Base-by-base conservation (phyloP, 2,888 invertebrate genomes). In the Noctua janthina region DNA sequence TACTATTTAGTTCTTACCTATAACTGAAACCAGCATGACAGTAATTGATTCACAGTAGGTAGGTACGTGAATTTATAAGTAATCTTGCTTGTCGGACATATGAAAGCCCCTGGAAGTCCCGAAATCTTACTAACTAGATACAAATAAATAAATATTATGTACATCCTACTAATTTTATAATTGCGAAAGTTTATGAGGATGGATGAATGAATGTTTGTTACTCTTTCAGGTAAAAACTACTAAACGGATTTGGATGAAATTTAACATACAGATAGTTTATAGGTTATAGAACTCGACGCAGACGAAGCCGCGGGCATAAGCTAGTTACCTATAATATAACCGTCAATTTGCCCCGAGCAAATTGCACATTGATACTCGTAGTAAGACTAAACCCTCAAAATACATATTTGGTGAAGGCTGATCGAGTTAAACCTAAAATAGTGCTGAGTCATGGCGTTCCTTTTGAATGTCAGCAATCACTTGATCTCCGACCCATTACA, bases 381-480 rank as follows among this genome's bases (percentile, higher is more conserved):
- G 2, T 11, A 66, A 20, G 15, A 43, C 23, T 51, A 10, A 17
- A 39, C 17, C 13, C 17, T n/a, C 51, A 29, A 64, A 46, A 78
- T 46, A 46, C 46, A 43, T 62, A 69, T 2, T 78, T 43, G 15
- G 2, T 17, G 8, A 62, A 29, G 8, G n/a, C 29, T 51, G 17
- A 7, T 59, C 56, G 2, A 54, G n/a, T 13, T n/a, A n/a, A 35
- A 17, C 29, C 43, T 20, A 17, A 17, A 79, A 39, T 39, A 66
- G 23, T 23, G 71, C 13, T 7, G 10, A 17, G 29, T 79, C 66
- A 56, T 23, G 8, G 15, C 23, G n/a, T 67, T 71, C 23, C 13
- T 79, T 54, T 62, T 62, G 74, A 62, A 62, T 74, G 29, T 56
- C 39, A 51, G 1, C 23, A 23, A 35, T 56, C 23, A 66, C 54